These are phyloP conservation scores for Drosophila lini DNA, from an alignment of 1,140 invertebrate genomes.

Conservation along the genomic window DNA sequence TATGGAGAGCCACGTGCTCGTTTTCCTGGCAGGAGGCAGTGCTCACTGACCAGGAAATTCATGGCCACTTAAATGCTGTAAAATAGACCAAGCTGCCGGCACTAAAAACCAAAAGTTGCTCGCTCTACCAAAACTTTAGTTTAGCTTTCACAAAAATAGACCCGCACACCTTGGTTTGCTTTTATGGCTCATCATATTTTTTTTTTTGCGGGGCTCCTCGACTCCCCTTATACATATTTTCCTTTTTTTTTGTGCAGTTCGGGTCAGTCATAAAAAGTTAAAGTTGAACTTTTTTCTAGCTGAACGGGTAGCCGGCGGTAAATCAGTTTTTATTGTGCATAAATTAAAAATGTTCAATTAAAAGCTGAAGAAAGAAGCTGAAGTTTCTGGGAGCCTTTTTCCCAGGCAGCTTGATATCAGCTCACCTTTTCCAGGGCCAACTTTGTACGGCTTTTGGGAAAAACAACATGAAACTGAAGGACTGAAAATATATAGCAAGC, in stretches of 20 bases:
- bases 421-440: neutral
- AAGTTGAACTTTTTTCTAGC: conserved; percentile 64
- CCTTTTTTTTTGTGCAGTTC: conserved; percentile 13
- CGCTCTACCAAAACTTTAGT: conserved; percentile 63
- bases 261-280: conserved; percentile 71
- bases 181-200: conserved; percentile 68
- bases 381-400: conserved; percentile 2
- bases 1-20: conserved; percentile 56
- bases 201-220: conserved; percentile 9
- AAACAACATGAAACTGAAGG: conserved; percentile 5
- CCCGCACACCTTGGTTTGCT: conserved; percentile 56
- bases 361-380: conserved; percentile 40
- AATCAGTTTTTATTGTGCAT: conserved; percentile 81
- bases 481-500: conserved; percentile 2
- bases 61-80: conserved; percentile 81
- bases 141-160: conserved; percentile 40
- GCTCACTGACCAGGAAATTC: conserved; percentile 66
- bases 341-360: conserved; percentile 80
- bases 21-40: conserved; percentile 48
- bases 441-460: conserved; percentile 1
- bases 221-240: neutral
- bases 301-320: conserved; percentile 46
- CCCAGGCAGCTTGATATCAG: conserved; percentile 8
- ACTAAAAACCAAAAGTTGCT: conserved; percentile 78
- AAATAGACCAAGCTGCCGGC: conserved; percentile 73